Evolutionary conservation across 2,113 vertebrate genomes (phyloP), one percentile per base, ranked within the genome.

Genomic region (Atractosteus spatula): DNA sequence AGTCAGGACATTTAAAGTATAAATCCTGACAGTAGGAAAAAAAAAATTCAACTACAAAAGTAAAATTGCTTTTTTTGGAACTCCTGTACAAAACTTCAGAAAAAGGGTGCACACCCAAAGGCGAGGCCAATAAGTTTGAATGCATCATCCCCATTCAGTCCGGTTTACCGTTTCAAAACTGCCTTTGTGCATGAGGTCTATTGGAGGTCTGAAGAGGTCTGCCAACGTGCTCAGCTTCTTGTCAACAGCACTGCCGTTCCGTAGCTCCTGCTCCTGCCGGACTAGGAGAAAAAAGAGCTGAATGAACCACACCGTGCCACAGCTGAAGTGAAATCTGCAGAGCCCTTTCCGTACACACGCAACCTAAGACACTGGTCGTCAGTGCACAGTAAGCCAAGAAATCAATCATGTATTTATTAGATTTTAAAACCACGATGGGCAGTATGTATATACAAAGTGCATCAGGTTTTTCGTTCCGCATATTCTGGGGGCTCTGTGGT

Each of bases 171-270:
- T 98, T 89, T 99, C 97, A 92, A 99, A 99, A 89, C 97, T 99
- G 87, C 97, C 97, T 91, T 99, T 99, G 90, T 99, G 97, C 96
- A 99, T 99, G 83, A 99, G 92, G 80, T 99, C 97, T 78, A 99
- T 98, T 72, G 97, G 97, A 67, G 97, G 97, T 74, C 97, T 94
- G 87, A 99, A 99, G 42, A 99, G 94, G 83, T 99, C 97, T 69
- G 97, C 97, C 81, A 99, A 86, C 2, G 97, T 99, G 69, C 96
- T 99, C 55, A 99, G 91, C 86, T 98, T 99, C 92, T 99, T 98
- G 89, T 99, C 97, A 84, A 98, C 94, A 0, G 96, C 93, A 7
- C 94, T 96, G 81, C 97, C 97, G 2, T 99, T 99, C 71, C 96
- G 93, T 77, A 99, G 90, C 85, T 99, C 97, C 87, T 99, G 97